Base-by-base conservation (phyloP, 1,140 invertebrate genomes). In the Hypsibius dujardini region DNA sequence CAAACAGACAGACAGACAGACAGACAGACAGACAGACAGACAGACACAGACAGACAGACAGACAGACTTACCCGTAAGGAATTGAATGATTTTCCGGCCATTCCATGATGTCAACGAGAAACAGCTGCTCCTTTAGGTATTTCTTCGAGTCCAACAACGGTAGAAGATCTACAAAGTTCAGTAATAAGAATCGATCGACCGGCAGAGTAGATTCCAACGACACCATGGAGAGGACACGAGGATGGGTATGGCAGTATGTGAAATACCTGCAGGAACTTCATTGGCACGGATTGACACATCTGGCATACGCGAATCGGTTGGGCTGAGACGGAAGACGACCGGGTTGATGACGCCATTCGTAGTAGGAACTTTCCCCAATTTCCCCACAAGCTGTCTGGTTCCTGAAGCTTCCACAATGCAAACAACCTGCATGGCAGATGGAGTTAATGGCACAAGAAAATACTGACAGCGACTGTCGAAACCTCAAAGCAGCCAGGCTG, bases 81-180 rank as follows among this genome's bases (percentile, higher is more conserved):
- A 12, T 85, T 79, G 81, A 84, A 73, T 82, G 82, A 1, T 82
- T 82, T 74, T 85, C 81, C 56, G 76, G 77, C 87, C 88, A 92
- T 7, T 85, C 81, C 40, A 79, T 80, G 59, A 93, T 86, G 76
- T 83, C 80, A 28, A 84, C 88, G 59, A 88, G 76, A 78, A 87
- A 92, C 42, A 92, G 79, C 1, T 78, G 77, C 42, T 70, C 46
- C 46, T 70, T 47, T 3, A 40, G 47, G 15, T 28, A n/a, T 46
- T 47, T 7, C 47, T 70, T 40, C 50, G 50, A 7, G 28, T 28
- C 28, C 28, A 28, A 28, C 28, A 28, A 28, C 28, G 28, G 28
- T 28, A 28, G 28, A 28, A 28, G 28, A 28, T 28, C 28, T 28
- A 28, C 28, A 28, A 28, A 28, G 28, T 28, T 28, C 28, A 28